phyloP scores from a whole-genome alignment of 2,888 invertebrate genomes.

The Syrphus vitripennis region DNA sequence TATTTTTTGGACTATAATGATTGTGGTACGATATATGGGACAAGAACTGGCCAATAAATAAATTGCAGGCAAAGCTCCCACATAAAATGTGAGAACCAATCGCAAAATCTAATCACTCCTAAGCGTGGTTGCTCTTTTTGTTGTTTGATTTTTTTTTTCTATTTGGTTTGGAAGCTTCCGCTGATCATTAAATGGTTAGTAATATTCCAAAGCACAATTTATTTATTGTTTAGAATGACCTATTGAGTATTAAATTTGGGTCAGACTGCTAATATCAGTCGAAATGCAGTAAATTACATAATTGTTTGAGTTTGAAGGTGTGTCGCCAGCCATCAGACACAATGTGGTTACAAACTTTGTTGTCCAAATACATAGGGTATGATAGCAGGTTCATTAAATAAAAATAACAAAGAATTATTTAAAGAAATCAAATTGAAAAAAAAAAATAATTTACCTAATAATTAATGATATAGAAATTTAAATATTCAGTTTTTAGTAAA shows the following conservation, averaged over 20 bases:
- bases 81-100: conserved; percentile 64
- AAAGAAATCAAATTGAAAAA: not conserved
- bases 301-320: conserved; percentile 44
- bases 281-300: conserved; percentile 50
- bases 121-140: conserved; percentile 12
- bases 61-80: conserved; percentile 33
- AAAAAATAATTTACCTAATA: not conserved
- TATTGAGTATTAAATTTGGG: conserved; percentile 60
- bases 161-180: conserved; percentile 52
- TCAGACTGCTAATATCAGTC: conserved; percentile 57
- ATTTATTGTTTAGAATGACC: conserved; percentile 34
- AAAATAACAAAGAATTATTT: not conserved
- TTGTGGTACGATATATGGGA: not conserved
- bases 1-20: not conserved
- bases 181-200: conserved; percentile 55
- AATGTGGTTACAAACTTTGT: not conserved
- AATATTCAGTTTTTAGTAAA: not conserved
- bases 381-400: not conserved
- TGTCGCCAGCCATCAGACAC: conserved; percentile 6
- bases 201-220: conserved; percentile 19
- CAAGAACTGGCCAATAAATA: not conserved
- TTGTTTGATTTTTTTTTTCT: not conserved
- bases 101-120: conserved; percentile 54
- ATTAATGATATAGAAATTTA: conserved; percentile 12
- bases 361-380: too few relatives aligned